phyloP scores from a whole-genome alignment of 2,888 invertebrate species.

The Ormyrus pomaceus region DNA sequence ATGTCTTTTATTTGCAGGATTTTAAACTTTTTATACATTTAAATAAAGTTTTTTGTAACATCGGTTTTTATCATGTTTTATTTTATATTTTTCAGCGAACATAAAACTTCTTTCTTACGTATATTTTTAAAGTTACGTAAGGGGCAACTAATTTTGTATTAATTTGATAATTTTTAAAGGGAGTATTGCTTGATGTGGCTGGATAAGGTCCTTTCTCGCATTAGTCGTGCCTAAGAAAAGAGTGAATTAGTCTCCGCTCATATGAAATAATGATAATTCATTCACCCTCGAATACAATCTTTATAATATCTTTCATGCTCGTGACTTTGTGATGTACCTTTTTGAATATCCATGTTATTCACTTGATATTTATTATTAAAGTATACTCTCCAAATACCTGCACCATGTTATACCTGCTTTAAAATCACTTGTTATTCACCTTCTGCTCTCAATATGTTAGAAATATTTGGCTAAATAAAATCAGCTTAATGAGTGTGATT shows the following conservation, averaged over 20 bases:
- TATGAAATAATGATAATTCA: conserved; percentile 44
- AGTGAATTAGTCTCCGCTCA: conserved; percentile 47
- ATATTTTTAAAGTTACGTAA: no score
- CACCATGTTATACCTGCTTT: conserved; percentile 47
- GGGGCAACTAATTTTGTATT: no score
- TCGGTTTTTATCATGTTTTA: no score
- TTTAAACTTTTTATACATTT: no score
- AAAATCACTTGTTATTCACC: conserved; percentile 30
- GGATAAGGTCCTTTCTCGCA: no score
- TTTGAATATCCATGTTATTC: conserved; percentile 53
- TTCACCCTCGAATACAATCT: conserved; percentile 50
- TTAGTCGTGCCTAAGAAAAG: conserved; percentile 1
- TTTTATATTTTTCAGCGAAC: no score
- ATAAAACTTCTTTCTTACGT: no score
- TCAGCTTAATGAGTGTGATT: conserved; percentile 37
- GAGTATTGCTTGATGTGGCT: no score
- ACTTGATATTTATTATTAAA: conserved; percentile 56
- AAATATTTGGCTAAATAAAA: conserved; percentile 26
- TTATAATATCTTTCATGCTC: conserved; percentile 52
- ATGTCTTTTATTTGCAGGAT: no score
- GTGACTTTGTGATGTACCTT: conserved; percentile 54
- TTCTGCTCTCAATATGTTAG: conserved; percentile 11
- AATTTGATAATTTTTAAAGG: no score
- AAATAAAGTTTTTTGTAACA: no score
- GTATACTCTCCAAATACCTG: conserved; percentile 44